Base-by-base conservation (phyloP, 1,140 invertebrate species). In the Holotrichia oblita region DNA sequence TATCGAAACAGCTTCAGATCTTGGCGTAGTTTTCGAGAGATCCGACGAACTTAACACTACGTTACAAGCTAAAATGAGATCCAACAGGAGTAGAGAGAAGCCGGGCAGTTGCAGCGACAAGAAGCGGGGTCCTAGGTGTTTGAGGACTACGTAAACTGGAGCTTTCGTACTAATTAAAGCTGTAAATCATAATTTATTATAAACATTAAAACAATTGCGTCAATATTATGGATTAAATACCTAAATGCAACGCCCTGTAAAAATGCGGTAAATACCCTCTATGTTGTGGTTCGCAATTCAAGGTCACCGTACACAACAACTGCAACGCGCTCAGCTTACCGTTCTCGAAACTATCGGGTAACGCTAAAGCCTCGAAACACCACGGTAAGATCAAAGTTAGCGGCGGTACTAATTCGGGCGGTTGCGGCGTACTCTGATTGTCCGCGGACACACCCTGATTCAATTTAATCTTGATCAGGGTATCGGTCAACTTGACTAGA, bases 11-110 rank as follows among this genome's bases (percentile, higher is more conserved):
- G 97, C 97, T 85, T 99, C 97, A 14, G 93, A 93, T 79, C 96
- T 90, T 0, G 97, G 97, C 78, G 94, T 93, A 91, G 95, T 89
- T 87, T 93, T 93, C 44, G 90, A 89, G 17, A 95, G 90, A 86
- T 98, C 96, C 9, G 92, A 90, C 40, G 93, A 94, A 80, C 93
- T 94, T 42, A 98, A 89, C 81, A 99, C 92, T 6, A 94, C 92
- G 81, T 96, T 95, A 80, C 95, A 94, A 10, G 97, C 97, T 85
- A 96, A 93, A 55, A 99, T 93, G 82, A 98, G 94, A 88, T 99
- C 97, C 24, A 97, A 87, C 9, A 97, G 88, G 0, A 99, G 88
- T 73, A 98, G 88, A 7, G 96, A 94, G 81, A 94, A 95, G 6
- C 97, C 97, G 40, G 96, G 95, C 12, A 99, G 88, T 81, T 96